Evolutionary conservation across 2,113 vertebrate genomes (phyloP).

Genomic region (Ptilonorhynchus violaceus): DNA sequence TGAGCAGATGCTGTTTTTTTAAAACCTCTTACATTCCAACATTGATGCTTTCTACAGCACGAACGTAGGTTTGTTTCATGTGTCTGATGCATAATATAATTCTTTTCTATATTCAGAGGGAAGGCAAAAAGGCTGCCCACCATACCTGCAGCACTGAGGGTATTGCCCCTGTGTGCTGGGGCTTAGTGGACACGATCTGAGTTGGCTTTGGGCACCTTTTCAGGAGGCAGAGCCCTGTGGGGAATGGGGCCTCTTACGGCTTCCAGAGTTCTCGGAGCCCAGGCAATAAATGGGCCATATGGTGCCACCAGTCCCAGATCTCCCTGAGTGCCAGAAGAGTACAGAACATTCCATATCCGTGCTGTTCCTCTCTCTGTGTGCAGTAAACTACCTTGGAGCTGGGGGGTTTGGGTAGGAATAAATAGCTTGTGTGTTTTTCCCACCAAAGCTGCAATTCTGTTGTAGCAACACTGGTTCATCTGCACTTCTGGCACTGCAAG

Average conservation of each 20-base stretch:
- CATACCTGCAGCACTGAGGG: background rate
- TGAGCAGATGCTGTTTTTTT: background rate
- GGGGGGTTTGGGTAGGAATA: background rate
- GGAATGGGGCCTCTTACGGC: background rate
- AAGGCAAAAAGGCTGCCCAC: background rate
- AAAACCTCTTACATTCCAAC: background rate
- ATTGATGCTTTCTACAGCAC: background rate
- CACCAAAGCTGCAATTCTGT: background rate
- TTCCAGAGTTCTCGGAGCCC: background rate
- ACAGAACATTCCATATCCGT: background rate
- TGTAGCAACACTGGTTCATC: background rate
- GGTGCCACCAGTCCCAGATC: background rate
- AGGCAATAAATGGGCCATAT: conserved; percentile 12
- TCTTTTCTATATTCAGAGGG: background rate
- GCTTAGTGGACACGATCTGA: background rate
- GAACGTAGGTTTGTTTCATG: background rate
- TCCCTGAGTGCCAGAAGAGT: background rate
- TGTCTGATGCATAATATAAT: background rate
- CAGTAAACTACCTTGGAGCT: background rate
- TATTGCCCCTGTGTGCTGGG: background rate
- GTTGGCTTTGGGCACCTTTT: background rate
- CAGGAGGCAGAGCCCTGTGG: background rate
- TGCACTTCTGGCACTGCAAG: background rate
- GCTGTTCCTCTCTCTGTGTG: background rate
- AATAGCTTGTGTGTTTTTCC: background rate